These are phyloP conservation scores for Lepus timidus DNA, from an alignment of 2,113 vertebrate genomes.

Conservation along the genomic window DNA sequence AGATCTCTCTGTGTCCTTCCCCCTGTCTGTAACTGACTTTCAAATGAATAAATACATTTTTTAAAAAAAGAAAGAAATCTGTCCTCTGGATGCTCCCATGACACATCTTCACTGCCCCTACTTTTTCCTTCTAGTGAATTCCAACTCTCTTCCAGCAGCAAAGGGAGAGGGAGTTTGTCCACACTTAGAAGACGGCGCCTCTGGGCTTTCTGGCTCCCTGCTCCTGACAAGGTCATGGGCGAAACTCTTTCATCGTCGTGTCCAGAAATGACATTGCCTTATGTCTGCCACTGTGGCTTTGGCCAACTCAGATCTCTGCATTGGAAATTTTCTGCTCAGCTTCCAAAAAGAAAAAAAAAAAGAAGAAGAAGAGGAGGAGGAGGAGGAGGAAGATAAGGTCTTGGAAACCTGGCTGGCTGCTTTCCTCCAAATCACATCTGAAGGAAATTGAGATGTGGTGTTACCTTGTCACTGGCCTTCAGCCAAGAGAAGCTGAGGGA, in stretches of 20 bases:
- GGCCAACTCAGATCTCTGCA: slow-evolving; percentile 39
- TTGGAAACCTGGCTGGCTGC: not conserved
- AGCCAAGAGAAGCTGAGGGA: slow-evolving; percentile 44
- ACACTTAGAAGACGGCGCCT: not conserved
- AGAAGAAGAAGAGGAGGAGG: not conserved
- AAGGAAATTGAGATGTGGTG: slow-evolving; percentile 61
- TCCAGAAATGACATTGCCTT: slow-evolving; percentile 16
- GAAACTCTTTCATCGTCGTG: not conserved
- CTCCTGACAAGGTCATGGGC: not conserved
- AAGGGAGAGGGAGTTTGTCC: not conserved
- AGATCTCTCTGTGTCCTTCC: no score
- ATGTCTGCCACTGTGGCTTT: not conserved
- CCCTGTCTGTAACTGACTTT: no score
- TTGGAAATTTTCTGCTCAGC: slow-evolving; percentile 49
- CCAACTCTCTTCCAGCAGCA: not conserved
- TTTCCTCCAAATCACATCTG: slow-evolving; percentile 51
- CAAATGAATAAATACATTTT: no score
- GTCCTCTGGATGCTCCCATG: not conserved
- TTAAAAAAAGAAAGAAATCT: not conserved
- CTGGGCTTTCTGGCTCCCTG: not conserved
- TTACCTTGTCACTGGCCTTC: slow-evolving; percentile 66
- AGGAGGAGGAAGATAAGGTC: slow-evolving; percentile 28
- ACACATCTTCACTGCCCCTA: not conserved
- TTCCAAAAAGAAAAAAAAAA: slow-evolving; percentile 24
- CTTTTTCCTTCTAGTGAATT: not conserved